Evolutionary conservation across 2,113 vertebrate species (phyloP).

Genomic region (Empidonax traillii): DNA sequence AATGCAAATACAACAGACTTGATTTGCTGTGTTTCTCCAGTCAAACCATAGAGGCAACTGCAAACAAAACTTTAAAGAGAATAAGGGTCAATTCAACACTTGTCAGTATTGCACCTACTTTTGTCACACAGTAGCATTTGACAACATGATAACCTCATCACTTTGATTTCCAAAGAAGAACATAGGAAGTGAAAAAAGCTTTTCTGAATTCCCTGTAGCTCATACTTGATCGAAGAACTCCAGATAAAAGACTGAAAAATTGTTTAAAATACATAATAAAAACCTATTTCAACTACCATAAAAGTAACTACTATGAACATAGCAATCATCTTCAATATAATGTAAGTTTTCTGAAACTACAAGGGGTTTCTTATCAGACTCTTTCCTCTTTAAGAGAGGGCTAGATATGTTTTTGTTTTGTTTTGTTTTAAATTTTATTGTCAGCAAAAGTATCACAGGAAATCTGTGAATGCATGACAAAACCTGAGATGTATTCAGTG

Average conservation of each 20-base stretch:
- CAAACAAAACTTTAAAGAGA: not conserved
- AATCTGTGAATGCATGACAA: slow-evolving; percentile 1
- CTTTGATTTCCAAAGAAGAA: slow-evolving; percentile 45
- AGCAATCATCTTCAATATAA: not conserved
- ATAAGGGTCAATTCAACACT: not conserved
- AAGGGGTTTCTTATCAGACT: slow-evolving; percentile 2
- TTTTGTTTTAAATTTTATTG: slow-evolving; percentile 27
- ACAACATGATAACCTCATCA: not conserved
- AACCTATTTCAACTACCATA: slow-evolving; percentile 15
- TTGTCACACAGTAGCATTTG: not conserved
- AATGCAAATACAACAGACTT: not conserved
- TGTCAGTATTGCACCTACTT: not conserved
- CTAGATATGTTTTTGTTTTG: slow-evolving; percentile 15
- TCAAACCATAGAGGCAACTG: not conserved
- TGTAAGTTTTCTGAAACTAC: not conserved
- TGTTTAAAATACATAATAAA: slow-evolving; percentile 46
- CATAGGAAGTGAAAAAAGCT: slow-evolving; percentile 17
- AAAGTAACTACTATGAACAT: not conserved
- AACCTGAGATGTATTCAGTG: slow-evolving; percentile 33
- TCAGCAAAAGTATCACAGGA: slow-evolving; percentile 48
- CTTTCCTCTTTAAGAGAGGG: slow-evolving; percentile 23
- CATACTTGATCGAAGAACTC: slow-evolving; percentile 37
- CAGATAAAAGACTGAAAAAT: slow-evolving; percentile 27
- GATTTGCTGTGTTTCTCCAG: not conserved
- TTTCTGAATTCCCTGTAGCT: slow-evolving; percentile 31